Evolutionary conservation across 2,888 invertebrate genomes (phyloP).

Genomic region (Agapetus fuscipes): DNA sequence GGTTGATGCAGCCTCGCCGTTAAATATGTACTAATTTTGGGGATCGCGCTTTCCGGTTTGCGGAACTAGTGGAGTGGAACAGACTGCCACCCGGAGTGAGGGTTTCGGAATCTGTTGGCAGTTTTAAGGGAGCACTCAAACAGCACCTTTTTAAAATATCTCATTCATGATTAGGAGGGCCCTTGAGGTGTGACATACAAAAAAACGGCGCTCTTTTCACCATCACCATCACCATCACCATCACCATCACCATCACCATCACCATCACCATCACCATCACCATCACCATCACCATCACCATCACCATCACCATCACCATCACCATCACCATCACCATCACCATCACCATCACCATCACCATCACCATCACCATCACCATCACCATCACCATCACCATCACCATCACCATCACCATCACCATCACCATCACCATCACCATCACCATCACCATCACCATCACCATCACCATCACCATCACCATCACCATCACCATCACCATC

Average conservation of each 20-base stretch:
- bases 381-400: conserved; percentile 12
- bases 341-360: conserved; percentile 12
- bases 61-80: no score
- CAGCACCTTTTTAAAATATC: no score
- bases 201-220: no score
- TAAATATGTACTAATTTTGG: no score
- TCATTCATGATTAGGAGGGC: no score
- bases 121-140: no score
- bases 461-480: conserved; percentile 12
- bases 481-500: conserved; percentile 12
- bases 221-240: conserved; percentile 6
- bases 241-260: conserved; percentile 6
- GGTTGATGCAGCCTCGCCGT: no score
- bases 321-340: conserved; percentile 12
- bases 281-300: conserved; percentile 7
- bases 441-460: conserved; percentile 12
- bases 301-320: conserved; percentile 11
- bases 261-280: conserved; percentile 7
- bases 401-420: conserved; percentile 12
- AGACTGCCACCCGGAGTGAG: no score
- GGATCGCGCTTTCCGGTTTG: no score
- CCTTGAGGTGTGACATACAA: no score
- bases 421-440: conserved; percentile 12
- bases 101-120: no score
- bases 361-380: conserved; percentile 12